Base-by-base conservation (phyloP, 2,888 invertebrate genomes). In the Metopia argyrocephala region DNA sequence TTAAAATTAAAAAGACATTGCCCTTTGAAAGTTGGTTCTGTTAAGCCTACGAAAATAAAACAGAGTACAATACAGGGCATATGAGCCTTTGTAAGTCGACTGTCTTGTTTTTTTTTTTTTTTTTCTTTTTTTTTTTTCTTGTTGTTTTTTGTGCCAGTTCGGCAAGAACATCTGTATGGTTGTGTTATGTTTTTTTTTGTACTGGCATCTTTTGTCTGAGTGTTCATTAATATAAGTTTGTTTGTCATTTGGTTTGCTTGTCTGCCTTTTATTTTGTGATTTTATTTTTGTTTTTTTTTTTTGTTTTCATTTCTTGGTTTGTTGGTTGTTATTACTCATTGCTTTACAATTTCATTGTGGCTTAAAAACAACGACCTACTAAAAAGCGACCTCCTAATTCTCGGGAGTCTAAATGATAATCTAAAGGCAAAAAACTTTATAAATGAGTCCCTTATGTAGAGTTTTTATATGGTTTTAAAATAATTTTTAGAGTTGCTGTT, bases 161-260 rank as follows among this genome's bases (percentile, higher is more conserved):
- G 54, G 66, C 54, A 27, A 80, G 71, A 76, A 68, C 79, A 76
- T 76, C 50, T 76, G 79, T 76, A 31, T 73, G 23, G 48, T 80
- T 50, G 57, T 38, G 46, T 75, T 61, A 71, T 65, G 52, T 62
- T 69, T 80, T 64, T 56, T 73, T 62, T 73, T 57, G 18, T 59
- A 45, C 48, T 69, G 57, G n/a, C 54, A 38, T 38, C 3, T 12
- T 38, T 38, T 31, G 12, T 12, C 38, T 38, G 38, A 38, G 15
- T 4, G 15, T 61, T 23, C 23, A 21, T 38, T 5, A 38, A 12
- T 45, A 12, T 3, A 45, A 46, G 46, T 66, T 45, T 38, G 7
- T 56, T n/a, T 56, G 9, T n/a, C n/a, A n/a, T 45, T 65, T 57
- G 46, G n/a, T 38, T 6, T 20, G 31, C 45, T 27, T 71, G 48